A percentile compares a stretch with the other conserved stretches of the same genome.
phyloP scores from a whole-genome alignment of 2,888 invertebrate species.

The Scaptomyza reducta region DNA sequence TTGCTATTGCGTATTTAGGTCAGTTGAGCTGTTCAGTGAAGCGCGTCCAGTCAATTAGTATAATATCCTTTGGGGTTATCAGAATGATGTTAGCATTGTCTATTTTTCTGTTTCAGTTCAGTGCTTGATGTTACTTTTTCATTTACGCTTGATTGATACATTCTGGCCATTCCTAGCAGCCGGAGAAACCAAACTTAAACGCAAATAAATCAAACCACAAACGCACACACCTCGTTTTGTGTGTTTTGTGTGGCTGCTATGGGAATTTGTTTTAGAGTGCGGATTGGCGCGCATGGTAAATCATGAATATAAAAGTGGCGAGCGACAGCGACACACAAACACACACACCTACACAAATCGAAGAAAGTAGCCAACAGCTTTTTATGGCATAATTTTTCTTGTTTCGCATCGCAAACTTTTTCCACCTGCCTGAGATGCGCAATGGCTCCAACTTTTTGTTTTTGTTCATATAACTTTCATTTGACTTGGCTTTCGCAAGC shows the following conservation, averaged over 20 bases:
- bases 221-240: conserved; percentile 30
- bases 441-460: not conserved
- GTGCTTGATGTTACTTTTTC: conserved; percentile 47
- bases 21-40: conserved; percentile 15
- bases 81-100: conserved; percentile 32
- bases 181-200: conserved; percentile 10
- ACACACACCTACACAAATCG: conserved; percentile 15
- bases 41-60: conserved; percentile 53
- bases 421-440: conserved; percentile 36
- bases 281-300: conserved; percentile 57
- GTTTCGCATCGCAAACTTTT: conserved; percentile 40
- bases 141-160: conserved; percentile 68
- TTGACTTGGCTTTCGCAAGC: conserved; percentile 27
- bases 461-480: conserved; percentile 17
- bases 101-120: conserved; percentile 17
- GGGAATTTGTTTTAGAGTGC: conserved; percentile 49
- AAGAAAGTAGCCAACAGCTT: conserved; percentile 37
- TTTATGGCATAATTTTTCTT: conserved; percentile 68
- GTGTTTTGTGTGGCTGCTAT: conserved; percentile 34
- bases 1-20: conserved; percentile 4
- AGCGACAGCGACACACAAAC: not conserved
- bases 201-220: not conserved
- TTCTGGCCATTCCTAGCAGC: conserved; percentile 23
- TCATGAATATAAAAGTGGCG: conserved; percentile 67
- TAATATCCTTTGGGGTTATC: conserved; percentile 56